phyloP scores from a whole-genome alignment of 1,140 invertebrate genomes.

The Proctacanthus coquilletti region DNA sequence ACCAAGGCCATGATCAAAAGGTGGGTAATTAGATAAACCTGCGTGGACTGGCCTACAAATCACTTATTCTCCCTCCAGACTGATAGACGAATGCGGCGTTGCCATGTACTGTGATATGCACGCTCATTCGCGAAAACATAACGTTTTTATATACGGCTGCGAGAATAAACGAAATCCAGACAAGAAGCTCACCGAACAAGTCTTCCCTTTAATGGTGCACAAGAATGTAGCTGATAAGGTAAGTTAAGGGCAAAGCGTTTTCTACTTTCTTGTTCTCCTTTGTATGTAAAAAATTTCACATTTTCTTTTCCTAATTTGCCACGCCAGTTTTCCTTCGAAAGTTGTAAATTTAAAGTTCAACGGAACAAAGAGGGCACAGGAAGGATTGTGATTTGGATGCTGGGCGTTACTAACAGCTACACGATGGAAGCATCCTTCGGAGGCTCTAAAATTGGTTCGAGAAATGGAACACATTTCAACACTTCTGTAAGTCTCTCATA shows the following conservation, averaged over 20 bases:
- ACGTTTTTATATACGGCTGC: conserved; percentile 93
- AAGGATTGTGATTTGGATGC: conserved; percentile 82
- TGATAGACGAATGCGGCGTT: conserved; percentile 82
- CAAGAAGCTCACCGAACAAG: conserved; percentile 68
- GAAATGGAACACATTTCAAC: conserved; percentile 74
- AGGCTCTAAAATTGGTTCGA: conserved; percentile 63
- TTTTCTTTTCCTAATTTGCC: conserved; percentile 20
- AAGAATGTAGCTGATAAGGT: conserved; percentile 88
- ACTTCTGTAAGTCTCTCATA: conserved; percentile 25
- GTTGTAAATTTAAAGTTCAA: conserved; percentile 85
- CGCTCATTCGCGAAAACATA: conserved; percentile 85
- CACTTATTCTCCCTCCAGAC: conserved; percentile 31
- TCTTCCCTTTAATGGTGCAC: conserved; percentile 83
- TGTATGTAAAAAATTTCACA: conserved; percentile 7
- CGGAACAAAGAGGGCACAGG: conserved; percentile 86
- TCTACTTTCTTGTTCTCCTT: conserved; percentile 1
- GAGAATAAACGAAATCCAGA: conserved; percentile 66
- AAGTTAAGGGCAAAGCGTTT: conserved; percentile 11
- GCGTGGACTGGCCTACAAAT: not conserved
- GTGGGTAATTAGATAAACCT: conserved; percentile 26
- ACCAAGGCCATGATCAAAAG: conserved; percentile 75
- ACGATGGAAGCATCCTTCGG: conserved; percentile 90
- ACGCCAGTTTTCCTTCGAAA: conserved; percentile 76
- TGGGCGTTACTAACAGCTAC: conserved; percentile 86
- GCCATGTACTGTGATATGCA: conserved; percentile 91